Conservation (phyloP, 2,888 invertebrate species). For the Polydrusus pterygomalis region DNA sequence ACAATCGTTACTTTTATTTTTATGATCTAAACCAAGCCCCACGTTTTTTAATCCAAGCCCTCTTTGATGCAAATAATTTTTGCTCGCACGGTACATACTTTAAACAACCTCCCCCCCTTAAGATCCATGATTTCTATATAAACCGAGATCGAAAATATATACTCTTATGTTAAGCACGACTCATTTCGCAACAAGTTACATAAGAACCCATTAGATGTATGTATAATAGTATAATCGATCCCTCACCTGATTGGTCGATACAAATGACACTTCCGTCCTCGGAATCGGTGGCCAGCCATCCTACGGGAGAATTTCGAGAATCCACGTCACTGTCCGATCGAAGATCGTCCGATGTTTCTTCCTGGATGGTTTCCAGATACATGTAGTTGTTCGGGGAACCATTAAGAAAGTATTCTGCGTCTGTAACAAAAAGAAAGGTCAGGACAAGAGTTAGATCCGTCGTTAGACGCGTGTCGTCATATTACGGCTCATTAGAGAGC, state of each 20-base stretch:
- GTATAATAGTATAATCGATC: background rate
- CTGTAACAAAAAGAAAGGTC: slow-evolving; percentile 63
- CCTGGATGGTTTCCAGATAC: slow-evolving; percentile 90
- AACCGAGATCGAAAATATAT: too few relatives aligned
- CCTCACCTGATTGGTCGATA: slow-evolving; percentile 74
- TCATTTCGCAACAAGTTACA: background rate
- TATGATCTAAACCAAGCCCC: too few relatives aligned
- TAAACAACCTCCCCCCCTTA: too few relatives aligned
- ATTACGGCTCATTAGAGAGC: too few relatives aligned
- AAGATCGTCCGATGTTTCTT: slow-evolving; percentile 91
- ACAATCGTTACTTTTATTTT: too few relatives aligned
- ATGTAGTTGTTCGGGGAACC: slow-evolving; percentile 74
- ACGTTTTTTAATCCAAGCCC: too few relatives aligned
- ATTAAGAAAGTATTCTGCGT: slow-evolving; percentile 72
- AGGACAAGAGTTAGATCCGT: too few relatives aligned
- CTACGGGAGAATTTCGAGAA: slow-evolving; percentile 68
- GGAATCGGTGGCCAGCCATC: slow-evolving; percentile 79
- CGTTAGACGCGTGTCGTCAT: too few relatives aligned
- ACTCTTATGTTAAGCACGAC: too few relatives aligned
- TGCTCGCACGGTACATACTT: too few relatives aligned
- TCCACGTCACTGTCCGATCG: slow-evolving; percentile 80
- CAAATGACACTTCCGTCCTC: slow-evolving; percentile 89
- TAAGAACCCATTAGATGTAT: background rate
- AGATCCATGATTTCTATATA: too few relatives aligned
- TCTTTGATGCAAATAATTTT: too few relatives aligned